Evolutionary conservation across 2,797 vertebrate species (phyloP), one percentile per base, ranked within the genome.

Genomic region (Muscicapa striata): DNA sequence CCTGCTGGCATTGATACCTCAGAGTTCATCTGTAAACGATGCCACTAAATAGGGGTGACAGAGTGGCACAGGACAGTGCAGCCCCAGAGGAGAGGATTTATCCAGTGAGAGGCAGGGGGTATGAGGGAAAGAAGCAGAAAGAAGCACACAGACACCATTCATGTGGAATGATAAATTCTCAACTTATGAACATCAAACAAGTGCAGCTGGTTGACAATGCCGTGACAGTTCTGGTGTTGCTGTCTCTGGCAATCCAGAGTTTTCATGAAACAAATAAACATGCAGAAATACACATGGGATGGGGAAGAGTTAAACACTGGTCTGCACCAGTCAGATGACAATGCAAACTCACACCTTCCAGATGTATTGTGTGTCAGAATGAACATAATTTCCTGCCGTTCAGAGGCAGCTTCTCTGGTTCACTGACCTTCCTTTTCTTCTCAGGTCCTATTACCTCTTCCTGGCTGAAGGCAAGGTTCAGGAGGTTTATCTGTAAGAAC

Each of bases 401-500:
- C 78, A 89, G 85, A 79, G 95, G 86, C 80, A 88, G 84, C 84
- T 87, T 82, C 93, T 95, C 79, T 91, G 97, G 96, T 78, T 97
- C 94, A 40, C 96, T 98, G 97, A 97, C 82, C 91, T 98, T 98
- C 94, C 89, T 98, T 96, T 88, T 98, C 97, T 97, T 98, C 92
- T 54, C 48, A 30, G 87, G 72, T 91, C 64, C 86, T 76, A 41
- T 87, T 81, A 82, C 81, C 87, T 95, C 95, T 90, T 97, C 95
- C 93, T 98, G 97, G 94, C 95, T 96, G 85, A 55, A 86, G 6
- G 64, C 69, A 87, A 96, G 85, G 91, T 95, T 93, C 93, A 86
- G 88, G 77, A 89, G 92, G 87, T 87, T 92, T 88, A 86, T 89
- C 98, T 98, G 97, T 90, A 97, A 97, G 95, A 98, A 86, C 78